Evolutionary conservation across 2,797 vertebrate species (phyloP).

Genomic region (Lateolabrax maculatus): DNA sequence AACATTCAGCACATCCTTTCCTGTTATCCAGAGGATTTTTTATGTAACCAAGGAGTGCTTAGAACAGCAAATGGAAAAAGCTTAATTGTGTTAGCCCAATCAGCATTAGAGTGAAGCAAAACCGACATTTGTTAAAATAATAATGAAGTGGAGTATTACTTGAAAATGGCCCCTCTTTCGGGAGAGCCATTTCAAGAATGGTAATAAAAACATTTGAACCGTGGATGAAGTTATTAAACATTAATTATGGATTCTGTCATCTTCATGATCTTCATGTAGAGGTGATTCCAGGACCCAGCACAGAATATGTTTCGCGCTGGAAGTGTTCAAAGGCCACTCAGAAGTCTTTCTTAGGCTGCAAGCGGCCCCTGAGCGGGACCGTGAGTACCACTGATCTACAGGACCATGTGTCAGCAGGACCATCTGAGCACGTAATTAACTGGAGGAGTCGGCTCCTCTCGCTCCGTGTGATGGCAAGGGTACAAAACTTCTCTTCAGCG

Average conservation of each 20-base stretch:
- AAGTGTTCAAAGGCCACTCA: constrained; percentile 72
- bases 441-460: constrained; percentile 59
- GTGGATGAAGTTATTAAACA: constrained; percentile 38
- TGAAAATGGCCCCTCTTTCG: constrained; percentile 8
- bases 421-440: constrained; percentile 72
- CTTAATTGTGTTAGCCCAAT: constrained; percentile 15
- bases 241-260: constrained; percentile 41
- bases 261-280: constrained; percentile 6
- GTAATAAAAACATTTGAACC: constrained; percentile 16
- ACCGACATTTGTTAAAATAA: constrained; percentile 23
- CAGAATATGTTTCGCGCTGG: constrained; percentile 34
- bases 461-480: constrained; percentile 37
- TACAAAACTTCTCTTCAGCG: constrained; percentile 59
- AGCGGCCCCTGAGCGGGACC: constrained; percentile 64
- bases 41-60: constrained; percentile 16
- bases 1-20: not conserved
- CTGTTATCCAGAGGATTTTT: not conserved
- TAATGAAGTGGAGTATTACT: constrained; percentile 4
- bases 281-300: constrained; percentile 24
- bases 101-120: constrained; percentile 22
- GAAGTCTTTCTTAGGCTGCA: constrained; percentile 57
- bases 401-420: constrained; percentile 55
- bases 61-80: constrained; percentile 19
- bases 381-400: constrained; percentile 62
- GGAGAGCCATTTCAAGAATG: constrained; percentile 1